Evolutionary conservation across 2,888 invertebrate species (phyloP).

Genomic region (Allygus modestus): DNA sequence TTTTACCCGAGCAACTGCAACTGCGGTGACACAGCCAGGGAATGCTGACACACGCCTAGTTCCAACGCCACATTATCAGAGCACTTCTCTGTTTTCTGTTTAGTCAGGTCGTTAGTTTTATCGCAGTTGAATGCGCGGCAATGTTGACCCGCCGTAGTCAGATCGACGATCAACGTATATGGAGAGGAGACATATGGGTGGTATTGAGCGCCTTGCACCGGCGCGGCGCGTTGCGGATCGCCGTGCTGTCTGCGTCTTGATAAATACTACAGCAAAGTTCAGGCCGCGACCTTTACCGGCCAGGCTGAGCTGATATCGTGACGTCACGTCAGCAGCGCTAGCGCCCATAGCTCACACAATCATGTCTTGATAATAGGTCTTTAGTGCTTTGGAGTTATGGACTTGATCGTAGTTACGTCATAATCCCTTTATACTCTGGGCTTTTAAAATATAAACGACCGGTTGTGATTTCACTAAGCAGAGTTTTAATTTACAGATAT

Average conservation of each 20-base stretch:
- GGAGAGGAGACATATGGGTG: constrained; percentile 39
- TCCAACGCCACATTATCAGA: background rate
- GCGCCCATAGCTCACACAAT: background rate
- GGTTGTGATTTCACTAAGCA: no score
- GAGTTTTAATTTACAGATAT: no score
- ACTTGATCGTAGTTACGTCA: no score
- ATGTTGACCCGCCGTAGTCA: background rate
- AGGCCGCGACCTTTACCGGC: constrained; percentile 26
- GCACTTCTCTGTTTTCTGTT: background rate
- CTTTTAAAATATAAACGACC: no score
- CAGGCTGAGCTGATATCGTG: constrained; percentile 29
- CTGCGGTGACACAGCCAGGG: no score
- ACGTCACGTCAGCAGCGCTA: background rate
- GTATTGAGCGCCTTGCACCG: constrained; percentile 3
- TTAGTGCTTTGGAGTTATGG: no score
- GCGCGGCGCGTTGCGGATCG: background rate
- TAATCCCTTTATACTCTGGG: no score
- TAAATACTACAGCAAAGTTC: constrained; percentile 32
- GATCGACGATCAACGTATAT: background rate
- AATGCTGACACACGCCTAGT: no score
- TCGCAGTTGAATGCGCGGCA: background rate
- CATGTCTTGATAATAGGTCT: no score
- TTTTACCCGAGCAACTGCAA: no score
- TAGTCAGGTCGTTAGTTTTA: background rate
- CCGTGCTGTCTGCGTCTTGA: background rate